phyloP scores from a whole-genome alignment of 2,888 invertebrate genomes.

The Netelia fuscicornis region DNA sequence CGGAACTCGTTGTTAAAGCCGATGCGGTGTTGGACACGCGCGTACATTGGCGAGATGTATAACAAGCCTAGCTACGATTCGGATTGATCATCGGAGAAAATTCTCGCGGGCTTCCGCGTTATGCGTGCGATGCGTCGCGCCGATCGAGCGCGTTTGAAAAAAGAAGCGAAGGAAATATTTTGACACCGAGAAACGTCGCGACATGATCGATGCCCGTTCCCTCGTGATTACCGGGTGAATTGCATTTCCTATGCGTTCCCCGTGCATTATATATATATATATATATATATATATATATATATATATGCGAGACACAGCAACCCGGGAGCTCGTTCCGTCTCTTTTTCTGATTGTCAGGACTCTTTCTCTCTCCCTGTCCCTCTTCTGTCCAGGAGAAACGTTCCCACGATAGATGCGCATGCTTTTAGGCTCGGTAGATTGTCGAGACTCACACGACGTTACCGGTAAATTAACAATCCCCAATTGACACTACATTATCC shows the following conservation, averaged over 20 bases:
- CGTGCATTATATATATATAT: not conserved
- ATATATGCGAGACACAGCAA: not conserved
- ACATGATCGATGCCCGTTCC: conserved; percentile 82
- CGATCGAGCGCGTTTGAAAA: conserved; percentile 52
- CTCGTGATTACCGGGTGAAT: conserved; percentile 82
- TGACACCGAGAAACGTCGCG: conserved; percentile 79
- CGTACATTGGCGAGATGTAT: conserved; percentile 5
- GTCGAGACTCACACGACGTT: conserved; percentile 30
- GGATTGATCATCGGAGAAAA: conserved; percentile 58
- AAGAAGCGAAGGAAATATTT: conserved; percentile 79
- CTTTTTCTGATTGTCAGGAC: conserved; percentile 55
- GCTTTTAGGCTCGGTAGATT: not conserved
- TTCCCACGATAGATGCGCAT: conserved; percentile 15
- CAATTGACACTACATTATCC: conserved; percentile 10
- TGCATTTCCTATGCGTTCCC: conserved; percentile 76
- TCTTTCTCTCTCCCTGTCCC: conserved; percentile 56
- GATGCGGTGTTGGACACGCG: conserved; percentile 31
- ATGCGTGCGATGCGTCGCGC: conserved; percentile 16
- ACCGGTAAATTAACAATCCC: conserved; percentile 21
- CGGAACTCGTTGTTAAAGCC: conserved; percentile 54
- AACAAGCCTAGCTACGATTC: conserved; percentile 56
- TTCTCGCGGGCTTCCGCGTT: conserved; percentile 60
- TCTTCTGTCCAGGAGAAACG: conserved; percentile 25
- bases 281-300: not conserved
- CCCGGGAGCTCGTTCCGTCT: conserved; percentile 55